Evolutionary conservation across 2,113 vertebrate genomes (phyloP).

Genomic region (Centrocercus urophasianus): DNA sequence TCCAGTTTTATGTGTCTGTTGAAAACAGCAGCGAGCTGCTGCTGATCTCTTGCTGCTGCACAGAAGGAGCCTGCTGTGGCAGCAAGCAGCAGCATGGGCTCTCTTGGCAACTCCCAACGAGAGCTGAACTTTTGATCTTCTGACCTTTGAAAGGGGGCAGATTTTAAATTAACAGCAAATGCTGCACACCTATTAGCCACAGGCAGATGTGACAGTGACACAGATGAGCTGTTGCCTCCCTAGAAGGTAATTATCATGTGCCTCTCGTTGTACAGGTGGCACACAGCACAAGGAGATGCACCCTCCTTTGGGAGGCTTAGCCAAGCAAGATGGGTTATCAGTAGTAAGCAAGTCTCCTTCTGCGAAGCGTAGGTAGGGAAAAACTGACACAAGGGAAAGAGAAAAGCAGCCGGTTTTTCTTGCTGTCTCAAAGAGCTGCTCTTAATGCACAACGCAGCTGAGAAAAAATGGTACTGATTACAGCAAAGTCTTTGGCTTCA

Average conservation of each 20-base stretch:
- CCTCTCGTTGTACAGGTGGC: neutral
- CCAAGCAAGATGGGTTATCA: neutral
- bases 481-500: neutral
- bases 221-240: neutral
- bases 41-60: fast-evolving
- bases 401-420: neutral
- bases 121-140: neutral
- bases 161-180: neutral
- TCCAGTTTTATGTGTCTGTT: neutral
- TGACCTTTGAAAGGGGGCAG: neutral
- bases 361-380: neutral
- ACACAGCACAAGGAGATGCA: neutral
- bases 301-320: neutral
- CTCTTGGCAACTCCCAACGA: neutral
- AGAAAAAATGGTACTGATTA: neutral
- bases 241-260: neutral
- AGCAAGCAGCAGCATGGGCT: neutral
- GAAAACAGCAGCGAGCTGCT: neutral
- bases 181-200: neutral
- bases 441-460: neutral
- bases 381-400: neutral
- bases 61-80: neutral
- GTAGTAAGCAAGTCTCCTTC: neutral
- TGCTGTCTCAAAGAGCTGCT: neutral
- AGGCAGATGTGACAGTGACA: neutral